Conservation (phyloP, 2,113 vertebrate genomes). For the Crotalus tigris region DNA sequence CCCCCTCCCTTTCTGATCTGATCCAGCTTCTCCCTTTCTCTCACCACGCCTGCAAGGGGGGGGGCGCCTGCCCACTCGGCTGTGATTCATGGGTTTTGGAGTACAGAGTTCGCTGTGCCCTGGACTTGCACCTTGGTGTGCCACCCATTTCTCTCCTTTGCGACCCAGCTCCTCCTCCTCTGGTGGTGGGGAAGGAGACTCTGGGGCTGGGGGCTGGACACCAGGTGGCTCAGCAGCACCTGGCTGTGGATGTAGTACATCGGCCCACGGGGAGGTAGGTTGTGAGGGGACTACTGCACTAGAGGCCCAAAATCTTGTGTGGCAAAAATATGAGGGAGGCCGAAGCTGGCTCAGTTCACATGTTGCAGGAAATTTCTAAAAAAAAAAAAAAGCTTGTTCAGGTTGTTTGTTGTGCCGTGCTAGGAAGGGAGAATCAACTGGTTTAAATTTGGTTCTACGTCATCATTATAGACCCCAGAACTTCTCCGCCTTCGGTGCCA, state of each 20-base stretch:
- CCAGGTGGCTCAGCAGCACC: not conserved
- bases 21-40: not conserved
- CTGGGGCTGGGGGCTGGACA: not conserved
- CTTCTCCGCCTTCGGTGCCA: not conserved
- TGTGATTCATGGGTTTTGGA: not conserved
- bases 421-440: not conserved
- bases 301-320: not conserved
- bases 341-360: not conserved
- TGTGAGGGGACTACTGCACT: not conserved
- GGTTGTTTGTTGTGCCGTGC: not conserved
- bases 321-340: not conserved
- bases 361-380: not conserved
- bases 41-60: conserved; percentile 26
- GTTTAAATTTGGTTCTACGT: not conserved
- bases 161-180: not conserved
- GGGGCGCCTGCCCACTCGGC: conserved; percentile 1
- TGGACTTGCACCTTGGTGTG: no score
- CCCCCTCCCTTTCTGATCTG: not conserved
- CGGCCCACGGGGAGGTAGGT: rapidly evolving
- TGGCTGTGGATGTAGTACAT: not conserved
- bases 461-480: not conserved
- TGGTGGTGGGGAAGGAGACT: not conserved
- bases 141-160: not conserved
- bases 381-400: not conserved
- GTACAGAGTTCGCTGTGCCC: not conserved